Evolutionary conservation across 2,113 vertebrate species (phyloP).

Genomic region (Lethenteron reissneri): DNA sequence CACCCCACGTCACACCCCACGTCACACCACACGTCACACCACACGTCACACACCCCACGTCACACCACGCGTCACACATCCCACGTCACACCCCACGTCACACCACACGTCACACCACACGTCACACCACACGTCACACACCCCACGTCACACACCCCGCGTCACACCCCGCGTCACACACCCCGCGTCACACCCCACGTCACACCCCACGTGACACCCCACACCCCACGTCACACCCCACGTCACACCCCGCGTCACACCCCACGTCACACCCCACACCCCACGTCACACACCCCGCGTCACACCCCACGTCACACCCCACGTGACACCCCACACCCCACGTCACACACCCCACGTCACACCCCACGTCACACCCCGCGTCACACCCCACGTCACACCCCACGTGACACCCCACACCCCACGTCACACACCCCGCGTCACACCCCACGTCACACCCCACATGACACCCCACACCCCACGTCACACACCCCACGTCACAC

Average conservation of each 20-base stretch:
- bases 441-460: constrained; percentile 8
- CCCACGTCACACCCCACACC: background rate
- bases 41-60: background rate
- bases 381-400: constrained; percentile 8
- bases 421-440: background rate
- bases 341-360: no score
- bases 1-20: background rate
- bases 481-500: no score
- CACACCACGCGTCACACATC: background rate
- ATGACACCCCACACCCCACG: background rate
- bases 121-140: background rate
- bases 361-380: constrained; percentile 7
- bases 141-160: no score
- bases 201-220: background rate
- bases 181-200: background rate
- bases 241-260: background rate
- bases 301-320: no score
- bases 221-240: constrained; percentile 33
- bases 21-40: no score
- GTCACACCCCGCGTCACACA: constrained; percentile 29
- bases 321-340: no score
- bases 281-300: no score
- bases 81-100: constrained; percentile 28
- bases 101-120: constrained; percentile 18
- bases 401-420: constrained; percentile 8